Evolutionary conservation across 2,797 vertebrate genomes (phyloP), one percentile per base, ranked within the genome.

Genomic region (Cynopterus sphinx): DNA sequence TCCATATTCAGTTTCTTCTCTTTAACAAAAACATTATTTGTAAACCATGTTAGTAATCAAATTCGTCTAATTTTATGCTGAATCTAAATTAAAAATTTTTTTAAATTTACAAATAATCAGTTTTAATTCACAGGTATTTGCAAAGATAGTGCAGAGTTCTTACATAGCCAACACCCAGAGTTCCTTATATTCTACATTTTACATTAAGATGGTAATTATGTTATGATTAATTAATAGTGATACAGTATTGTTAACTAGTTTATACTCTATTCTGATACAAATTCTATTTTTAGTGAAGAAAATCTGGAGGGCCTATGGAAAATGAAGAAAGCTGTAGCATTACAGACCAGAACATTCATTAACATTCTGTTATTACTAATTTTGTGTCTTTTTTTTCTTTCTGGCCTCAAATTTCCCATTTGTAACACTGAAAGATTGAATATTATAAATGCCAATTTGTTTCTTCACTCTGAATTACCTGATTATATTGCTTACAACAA

Each of bases 11-110:
- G 7, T 43, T 91, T 77, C 2, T 71, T 87, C 11, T 83, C 10
- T 82, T 96, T 92, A 92, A 81, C 17, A 73, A 82, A 16, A 67
- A 21, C 5, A 73, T 3, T 77, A 65, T 51, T 57, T 24, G 26
- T 10, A 75, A 31, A 70, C 3, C 4, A 55, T n/a, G 0, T 79
- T 95, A 87, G 4, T 71, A 1, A 93, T 71, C 9, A 46, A 70
- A 74, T 90, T 96, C 9, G 84, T 67, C 22, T 55, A 26, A 55
- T 73, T 94, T 95, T 77, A 70, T 86, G 16, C 12, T 82, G 5
- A 88, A 89, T 61, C 55, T 12, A 91, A 53, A 33, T 77, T 16
- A 28, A 33, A 33, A 33, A 2, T 49, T 49, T 49, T 49, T 4
- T 49, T 16, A 16, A 49, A 49, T 49, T 16, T 17, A 49, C 49